phyloP scores from a whole-genome alignment of 2,888 invertebrate genomes.

The Encarsia formosa region DNA sequence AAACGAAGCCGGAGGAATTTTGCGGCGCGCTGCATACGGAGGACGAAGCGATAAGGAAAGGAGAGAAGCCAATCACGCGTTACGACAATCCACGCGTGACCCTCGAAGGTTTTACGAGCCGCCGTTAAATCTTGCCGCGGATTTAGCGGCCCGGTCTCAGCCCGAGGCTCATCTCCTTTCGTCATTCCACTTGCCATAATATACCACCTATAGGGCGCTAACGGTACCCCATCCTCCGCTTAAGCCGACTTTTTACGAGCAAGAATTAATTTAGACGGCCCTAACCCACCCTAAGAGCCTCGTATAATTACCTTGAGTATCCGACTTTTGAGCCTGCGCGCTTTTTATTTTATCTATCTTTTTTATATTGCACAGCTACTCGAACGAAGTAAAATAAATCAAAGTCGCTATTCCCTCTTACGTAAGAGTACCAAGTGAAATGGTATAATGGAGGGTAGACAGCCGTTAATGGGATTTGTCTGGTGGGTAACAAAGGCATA shows the following conservation, averaged over 20 bases:
- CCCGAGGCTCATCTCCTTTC: background rate
- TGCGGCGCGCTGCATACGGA: too few relatives aligned
- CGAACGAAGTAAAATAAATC: too few relatives aligned
- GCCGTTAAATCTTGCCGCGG: slow-evolving; percentile 34
- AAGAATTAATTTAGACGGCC: slow-evolving; percentile 28
- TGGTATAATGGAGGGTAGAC: slow-evolving; percentile 16
- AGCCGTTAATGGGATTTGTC: slow-evolving; percentile 22
- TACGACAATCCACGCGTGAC: slow-evolving; percentile 30
- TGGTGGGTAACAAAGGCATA: slow-evolving; percentile 15
- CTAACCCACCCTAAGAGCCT: slow-evolving; percentile 13
- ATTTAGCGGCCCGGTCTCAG: too few relatives aligned
- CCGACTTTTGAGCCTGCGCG: too few relatives aligned
- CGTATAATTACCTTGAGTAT: slow-evolving; percentile 4
- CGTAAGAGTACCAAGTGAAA: background rate
- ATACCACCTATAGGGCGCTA: too few relatives aligned
- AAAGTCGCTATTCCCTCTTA: background rate
- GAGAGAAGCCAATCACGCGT: slow-evolving; percentile 30
- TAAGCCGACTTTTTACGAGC: slow-evolving; percentile 24
- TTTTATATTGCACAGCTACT: too few relatives aligned
- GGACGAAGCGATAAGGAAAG: too few relatives aligned
- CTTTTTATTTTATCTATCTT: too few relatives aligned
- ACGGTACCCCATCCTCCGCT: too few relatives aligned
- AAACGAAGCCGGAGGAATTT: too few relatives aligned
- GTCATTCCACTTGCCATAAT: background rate
- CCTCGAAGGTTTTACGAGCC: slow-evolving; percentile 33